Conservation (phyloP, 1,140 invertebrate genomes). For the Maniola jurtina region DNA sequence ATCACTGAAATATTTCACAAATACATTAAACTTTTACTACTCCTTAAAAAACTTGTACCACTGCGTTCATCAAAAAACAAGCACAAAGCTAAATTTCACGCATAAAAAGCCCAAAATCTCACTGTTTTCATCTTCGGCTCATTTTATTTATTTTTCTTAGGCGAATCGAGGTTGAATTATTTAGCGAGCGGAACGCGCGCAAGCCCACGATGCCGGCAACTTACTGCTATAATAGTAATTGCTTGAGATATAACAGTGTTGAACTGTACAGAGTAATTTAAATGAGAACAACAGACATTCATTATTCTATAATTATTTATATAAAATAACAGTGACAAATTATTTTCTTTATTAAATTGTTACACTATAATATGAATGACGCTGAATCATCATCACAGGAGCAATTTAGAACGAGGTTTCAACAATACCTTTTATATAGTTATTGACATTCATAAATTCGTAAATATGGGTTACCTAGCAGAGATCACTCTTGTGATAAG, state of each 20-base stretch:
- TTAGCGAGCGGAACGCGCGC: constrained; percentile 3
- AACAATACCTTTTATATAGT: no score
- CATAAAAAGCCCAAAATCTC: background rate
- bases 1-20: no score
- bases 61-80: no score
- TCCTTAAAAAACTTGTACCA: no score
- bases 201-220: background rate
- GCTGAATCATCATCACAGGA: no score
- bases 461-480: no score
- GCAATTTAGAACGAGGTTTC: no score
- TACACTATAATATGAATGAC: no score
- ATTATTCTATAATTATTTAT: background rate
- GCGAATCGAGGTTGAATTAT: background rate
- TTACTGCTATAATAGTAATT: background rate
- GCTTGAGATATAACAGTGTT: background rate
- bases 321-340: background rate
- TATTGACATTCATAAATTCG: no score
- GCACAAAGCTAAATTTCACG: no score
- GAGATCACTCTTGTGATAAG: no score
- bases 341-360: constrained; percentile 16
- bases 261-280: background rate
- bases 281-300: background rate
- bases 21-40: no score
- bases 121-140: background rate
- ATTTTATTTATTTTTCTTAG: background rate